A percentile compares a stretch with the other conserved stretches of the same genome.
Conservation (phyloP, 2,888 invertebrate species). For the Nesidiocoris tenuis region DNA sequence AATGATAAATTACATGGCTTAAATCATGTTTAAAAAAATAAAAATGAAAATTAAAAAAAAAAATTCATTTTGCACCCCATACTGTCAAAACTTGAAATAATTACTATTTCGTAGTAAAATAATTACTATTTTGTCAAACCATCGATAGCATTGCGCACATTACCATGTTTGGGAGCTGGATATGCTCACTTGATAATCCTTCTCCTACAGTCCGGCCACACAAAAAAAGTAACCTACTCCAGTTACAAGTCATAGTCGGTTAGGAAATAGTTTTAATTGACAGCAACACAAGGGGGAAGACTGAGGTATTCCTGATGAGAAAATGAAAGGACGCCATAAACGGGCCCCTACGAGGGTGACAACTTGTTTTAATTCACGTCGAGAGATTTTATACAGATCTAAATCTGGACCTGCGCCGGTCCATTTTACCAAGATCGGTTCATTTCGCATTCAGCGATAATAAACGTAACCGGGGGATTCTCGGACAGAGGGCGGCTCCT, state of each 20-base stretch:
- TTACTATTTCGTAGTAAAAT: too few species aligned
- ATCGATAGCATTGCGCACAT: too few species aligned
- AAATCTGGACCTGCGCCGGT: background rate
- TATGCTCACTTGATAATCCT: too few species aligned
- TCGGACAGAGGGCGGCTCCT: conserved; percentile 7
- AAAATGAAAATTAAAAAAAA: too few species aligned
- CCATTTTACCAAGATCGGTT: background rate
- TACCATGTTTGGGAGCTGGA: too few species aligned
- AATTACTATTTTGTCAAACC: too few species aligned
- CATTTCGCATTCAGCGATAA: conserved; percentile 33
- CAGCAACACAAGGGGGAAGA: background rate
- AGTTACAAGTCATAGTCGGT: background rate
- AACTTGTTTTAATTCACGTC: background rate
- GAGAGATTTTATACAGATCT: background rate
- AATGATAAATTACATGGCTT: too few species aligned
- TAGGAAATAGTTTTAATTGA: background rate
- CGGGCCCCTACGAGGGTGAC: background rate
- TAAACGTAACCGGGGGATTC: background rate
- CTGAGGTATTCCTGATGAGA: background rate
- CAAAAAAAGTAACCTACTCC: background rate
- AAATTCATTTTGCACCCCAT: too few species aligned
- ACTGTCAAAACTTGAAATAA: too few species aligned
- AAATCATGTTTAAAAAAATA: too few species aligned
- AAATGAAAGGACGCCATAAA: background rate
- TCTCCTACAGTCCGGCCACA: background rate